Evolutionary conservation across 2,888 invertebrate genomes (phyloP), one percentile per base, ranked within the genome.

Genomic region (Lathronympha strigana): DNA sequence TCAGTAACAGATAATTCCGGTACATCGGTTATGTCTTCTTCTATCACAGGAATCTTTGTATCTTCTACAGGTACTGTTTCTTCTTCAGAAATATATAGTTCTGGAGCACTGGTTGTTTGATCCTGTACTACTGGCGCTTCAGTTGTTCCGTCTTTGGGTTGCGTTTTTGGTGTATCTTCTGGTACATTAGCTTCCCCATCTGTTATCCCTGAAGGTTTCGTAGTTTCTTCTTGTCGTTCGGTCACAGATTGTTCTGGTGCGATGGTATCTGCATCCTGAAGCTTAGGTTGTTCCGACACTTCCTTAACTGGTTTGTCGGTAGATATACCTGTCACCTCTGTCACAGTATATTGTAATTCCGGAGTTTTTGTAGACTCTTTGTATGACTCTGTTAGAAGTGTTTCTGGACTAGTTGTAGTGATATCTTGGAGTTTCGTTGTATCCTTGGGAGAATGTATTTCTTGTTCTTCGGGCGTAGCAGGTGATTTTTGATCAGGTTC

Each of bases 171-270:
- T n/a, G 28, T 47, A 13, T 19, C 31, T 13, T 19, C 31, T 13
- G 45, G 43, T 23, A 31, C 21, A 17, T 21, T 23, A 9, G 62
- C 53, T 2, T 38, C 38, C 13, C 13, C 25, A 23, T 58, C 50
- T 51, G 63, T 45, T 55, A 50, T 58, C 66, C 69, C 69, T 31
- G 70, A 61, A 45, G 23, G 23, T n/a, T 63, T 36, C 2, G 58
- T 60, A 1, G 15, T 0, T 45, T 51, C 15, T 11, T 51, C 45
- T n/a, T 57, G 49, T 51, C 33, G n/a, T 36, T 60, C 43, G 0
- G 23, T 40, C 19, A 8, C 23, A 31, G 40, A 17, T 25, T 51
- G 5, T 50, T 51, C 43, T 28, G 53, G 36, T 19, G 11, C 28
- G 4, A 13, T 36, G 15, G 64, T 58, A 11, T 36, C 5, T 13